Evolutionary conservation across 2,113 vertebrate genomes (phyloP).

Genomic region (Clarias magur): DNA sequence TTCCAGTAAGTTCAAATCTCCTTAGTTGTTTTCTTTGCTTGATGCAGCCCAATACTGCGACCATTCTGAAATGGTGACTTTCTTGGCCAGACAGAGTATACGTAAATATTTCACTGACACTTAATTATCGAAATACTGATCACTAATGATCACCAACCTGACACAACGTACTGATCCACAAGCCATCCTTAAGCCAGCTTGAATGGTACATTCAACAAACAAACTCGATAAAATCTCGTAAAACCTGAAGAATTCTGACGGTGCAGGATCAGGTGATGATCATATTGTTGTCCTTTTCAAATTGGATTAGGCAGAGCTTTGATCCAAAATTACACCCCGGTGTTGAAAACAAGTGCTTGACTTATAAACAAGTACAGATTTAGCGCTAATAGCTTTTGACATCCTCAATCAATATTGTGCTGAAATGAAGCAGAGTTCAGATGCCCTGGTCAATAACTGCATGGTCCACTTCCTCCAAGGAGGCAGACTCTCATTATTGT

Average conservation of each 20-base stretch:
- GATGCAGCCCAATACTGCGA: too few species aligned
- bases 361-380: constrained; percentile 33
- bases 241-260: constrained; percentile 5
- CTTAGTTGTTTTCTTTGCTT: too few species aligned
- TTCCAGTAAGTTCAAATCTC: too few species aligned
- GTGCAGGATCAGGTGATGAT: not conserved
- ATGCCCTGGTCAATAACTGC: constrained; percentile 29
- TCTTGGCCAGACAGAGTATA: too few species aligned
- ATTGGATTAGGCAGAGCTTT: constrained; percentile 17
- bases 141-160: not conserved
- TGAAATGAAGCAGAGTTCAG: constrained; percentile 30
- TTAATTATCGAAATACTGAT: not conserved
- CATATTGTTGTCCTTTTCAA: not conserved
- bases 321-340: constrained; percentile 9
- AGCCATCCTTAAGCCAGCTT: not conserved
- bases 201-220: not conserved
- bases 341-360: not conserved
- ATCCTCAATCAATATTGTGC: constrained; percentile 42
- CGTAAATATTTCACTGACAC: too few species aligned
- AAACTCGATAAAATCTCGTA: not conserved
- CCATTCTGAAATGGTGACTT: too few species aligned
- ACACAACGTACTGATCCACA: not conserved
- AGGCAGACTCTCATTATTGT: not conserved
- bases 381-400: constrained; percentile 44
- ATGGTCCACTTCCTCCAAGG: constrained; percentile 22